A percentile compares a stretch with the other conserved stretches of the same genome.
Evolutionary conservation across 1,140 invertebrate species (phyloP).

Genomic region (Drosophila repleta): DNA sequence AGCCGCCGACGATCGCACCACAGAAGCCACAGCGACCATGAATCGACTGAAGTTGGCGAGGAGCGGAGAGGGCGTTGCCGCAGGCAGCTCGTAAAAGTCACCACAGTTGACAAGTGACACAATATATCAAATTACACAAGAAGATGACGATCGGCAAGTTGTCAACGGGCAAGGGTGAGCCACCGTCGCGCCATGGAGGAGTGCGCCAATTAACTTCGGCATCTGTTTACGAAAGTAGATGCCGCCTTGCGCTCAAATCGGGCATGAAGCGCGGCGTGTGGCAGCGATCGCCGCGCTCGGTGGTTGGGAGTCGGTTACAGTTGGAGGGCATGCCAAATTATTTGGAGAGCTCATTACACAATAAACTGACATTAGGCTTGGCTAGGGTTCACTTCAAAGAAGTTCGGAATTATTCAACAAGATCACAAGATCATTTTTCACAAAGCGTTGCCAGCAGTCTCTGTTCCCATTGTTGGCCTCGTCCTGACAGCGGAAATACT

Average conservation of each 20-base stretch:
- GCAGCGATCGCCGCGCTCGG: conserved; percentile 21
- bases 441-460: conserved; percentile 30
- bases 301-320: conserved; percentile 3
- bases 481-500: conserved; percentile 53
- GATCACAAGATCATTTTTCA: conserved; percentile 77
- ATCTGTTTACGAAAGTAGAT: conserved; percentile 73
- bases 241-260: conserved; percentile 65
- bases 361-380: conserved; percentile 49
- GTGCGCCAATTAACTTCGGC: conserved; percentile 80
- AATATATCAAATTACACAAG: conserved; percentile 81
- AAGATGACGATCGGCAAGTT: conserved; percentile 77
- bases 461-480: neutral
- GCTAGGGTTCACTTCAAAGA: conserved; percentile 45
- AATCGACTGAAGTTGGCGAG: conserved; percentile 4
- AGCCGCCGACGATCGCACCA: conserved; percentile 41
- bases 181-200: conserved; percentile 35
- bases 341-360: conserved; percentile 82
- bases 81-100: conserved; percentile 77
- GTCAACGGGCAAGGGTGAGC: conserved; percentile 48
- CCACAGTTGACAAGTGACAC: conserved; percentile 78
- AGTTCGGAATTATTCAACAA: conserved; percentile 64
- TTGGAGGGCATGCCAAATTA: conserved; percentile 67
- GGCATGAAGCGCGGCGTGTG: conserved; percentile 76
- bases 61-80: conserved; percentile 35
- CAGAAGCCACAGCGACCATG: conserved; percentile 19